phyloP scores from a whole-genome alignment of 2,113 vertebrate genomes.

The Procavia capensis region DNA sequence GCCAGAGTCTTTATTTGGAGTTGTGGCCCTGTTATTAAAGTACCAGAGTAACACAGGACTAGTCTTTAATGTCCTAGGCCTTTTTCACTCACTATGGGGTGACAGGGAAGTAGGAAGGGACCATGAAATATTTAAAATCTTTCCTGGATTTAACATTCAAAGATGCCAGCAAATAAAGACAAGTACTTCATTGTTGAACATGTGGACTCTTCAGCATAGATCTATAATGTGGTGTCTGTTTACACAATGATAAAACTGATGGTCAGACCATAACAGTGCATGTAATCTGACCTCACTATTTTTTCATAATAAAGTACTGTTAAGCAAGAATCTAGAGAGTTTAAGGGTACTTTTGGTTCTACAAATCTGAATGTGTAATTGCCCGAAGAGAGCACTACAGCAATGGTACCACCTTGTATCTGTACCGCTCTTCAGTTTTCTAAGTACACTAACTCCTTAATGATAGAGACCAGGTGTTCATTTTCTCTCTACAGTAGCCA shows the following conservation, averaged over 20 bases:
- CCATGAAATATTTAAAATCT: not conserved
- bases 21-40: not conserved
- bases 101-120: not conserved
- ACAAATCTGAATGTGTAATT: constrained; percentile 65
- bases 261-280: constrained; percentile 18
- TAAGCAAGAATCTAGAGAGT: constrained; percentile 62
- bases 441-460: constrained; percentile 48
- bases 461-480: constrained; percentile 40
- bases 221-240: not conserved
- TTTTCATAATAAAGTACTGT: constrained; percentile 49
- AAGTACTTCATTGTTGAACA: not conserved
- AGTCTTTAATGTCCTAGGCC: not conserved
- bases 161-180: not conserved
- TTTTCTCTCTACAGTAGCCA: constrained; percentile 16
- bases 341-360: not conserved
- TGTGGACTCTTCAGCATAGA: not conserved
- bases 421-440: constrained; percentile 1
- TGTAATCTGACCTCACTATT: not conserved
- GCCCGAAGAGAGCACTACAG: constrained; percentile 57
- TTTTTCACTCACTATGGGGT: not conserved
- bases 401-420: constrained; percentile 52
- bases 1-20: not conserved
- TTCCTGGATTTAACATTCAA: not conserved
- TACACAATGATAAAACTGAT: not conserved
- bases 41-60: not conserved